Evolutionary conservation across 2,797 vertebrate genomes (phyloP), one percentile per base, ranked within the genome.

Genomic region (Alcedo quadribrachys): DNA sequence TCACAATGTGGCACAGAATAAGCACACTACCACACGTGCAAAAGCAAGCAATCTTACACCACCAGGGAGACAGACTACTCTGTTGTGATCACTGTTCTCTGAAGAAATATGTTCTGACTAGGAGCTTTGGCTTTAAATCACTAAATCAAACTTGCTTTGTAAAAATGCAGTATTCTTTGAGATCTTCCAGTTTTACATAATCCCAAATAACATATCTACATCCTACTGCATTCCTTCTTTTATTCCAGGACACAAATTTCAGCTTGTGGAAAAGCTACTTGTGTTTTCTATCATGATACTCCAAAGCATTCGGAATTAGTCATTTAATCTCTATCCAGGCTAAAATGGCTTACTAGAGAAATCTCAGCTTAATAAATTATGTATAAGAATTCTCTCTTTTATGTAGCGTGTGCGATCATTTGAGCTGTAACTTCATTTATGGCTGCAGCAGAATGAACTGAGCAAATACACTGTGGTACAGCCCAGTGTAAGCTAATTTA

Each of bases 281-380:
- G 66, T 16, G 4, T 19, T 74, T 95, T 50, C 88, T 57, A 65
- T 71, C 85, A 89, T 11, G 35, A 69, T 82, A 79, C 82, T 55
- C 85, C 71, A 35, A 80, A 92, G 73, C 15, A 89, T 75, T 95
- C 69, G 48, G 70, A 93, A 90, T 75, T 86, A 92, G 80, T 81
- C 10, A 92, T 88, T 95, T 90, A 83, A 89, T 94, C 85, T 92
- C 88, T 88, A 87, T 65, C 66, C 79, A 94, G 82, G 57, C 87
- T 89, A 92, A 96, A 96, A 96, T 43, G 40, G 61, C 73, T 92
- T 94, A 93, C 80, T 46, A 82, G 15, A 83, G 85, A 90, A 93
- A 94, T 88, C 86, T 95, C 55, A 48, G 37, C 62, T 90, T 88
- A 62, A 87, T 93, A 84, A 96, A 97, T 94, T 51, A 94, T 92